Evolutionary conservation across 2,888 invertebrate species (phyloP).

Genomic region (Kuschelorhynchus macadamiae): DNA sequence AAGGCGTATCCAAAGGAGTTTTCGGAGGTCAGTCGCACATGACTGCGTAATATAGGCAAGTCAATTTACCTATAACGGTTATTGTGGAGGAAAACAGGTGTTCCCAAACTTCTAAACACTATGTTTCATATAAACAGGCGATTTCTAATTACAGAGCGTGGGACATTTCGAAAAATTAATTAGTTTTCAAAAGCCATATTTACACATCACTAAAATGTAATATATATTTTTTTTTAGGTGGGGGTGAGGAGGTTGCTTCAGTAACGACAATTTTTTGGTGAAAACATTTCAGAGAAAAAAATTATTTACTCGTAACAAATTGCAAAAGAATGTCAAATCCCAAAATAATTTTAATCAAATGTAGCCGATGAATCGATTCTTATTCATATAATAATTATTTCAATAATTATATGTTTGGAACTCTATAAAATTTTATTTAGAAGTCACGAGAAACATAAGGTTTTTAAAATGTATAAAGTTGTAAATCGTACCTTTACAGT

Average conservation of each 20-base stretch:
- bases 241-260: slow-evolving; percentile 5
- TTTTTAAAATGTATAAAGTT: too few species aligned
- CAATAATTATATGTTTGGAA: too few species aligned
- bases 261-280: slow-evolving; percentile 11
- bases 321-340: too few species aligned
- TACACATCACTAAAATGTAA: slow-evolving; percentile 55
- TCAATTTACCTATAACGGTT: slow-evolving; percentile 53
- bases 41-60: slow-evolving; percentile 62
- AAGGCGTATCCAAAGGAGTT: slow-evolving; percentile 41
- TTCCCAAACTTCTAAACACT: slow-evolving; percentile 26
- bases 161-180: slow-evolving; percentile 16
- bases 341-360: too few species aligned
- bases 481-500: too few species aligned
- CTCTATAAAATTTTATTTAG: too few species aligned
- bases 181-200: slow-evolving; percentile 63
- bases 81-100: slow-evolving; percentile 35
- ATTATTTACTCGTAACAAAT: too few species aligned
- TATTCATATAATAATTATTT: too few species aligned
- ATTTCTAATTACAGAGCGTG: slow-evolving; percentile 62
- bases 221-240: slow-evolving; percentile 24
- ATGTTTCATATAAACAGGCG: slow-evolving; percentile 57
- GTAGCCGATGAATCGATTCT: too few species aligned
- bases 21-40: slow-evolving; percentile 62
- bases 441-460: too few species aligned
- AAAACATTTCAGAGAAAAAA: too few species aligned